Conservation (phyloP, 2,888 invertebrate genomes). For the Microplitis deprimator region DNA sequence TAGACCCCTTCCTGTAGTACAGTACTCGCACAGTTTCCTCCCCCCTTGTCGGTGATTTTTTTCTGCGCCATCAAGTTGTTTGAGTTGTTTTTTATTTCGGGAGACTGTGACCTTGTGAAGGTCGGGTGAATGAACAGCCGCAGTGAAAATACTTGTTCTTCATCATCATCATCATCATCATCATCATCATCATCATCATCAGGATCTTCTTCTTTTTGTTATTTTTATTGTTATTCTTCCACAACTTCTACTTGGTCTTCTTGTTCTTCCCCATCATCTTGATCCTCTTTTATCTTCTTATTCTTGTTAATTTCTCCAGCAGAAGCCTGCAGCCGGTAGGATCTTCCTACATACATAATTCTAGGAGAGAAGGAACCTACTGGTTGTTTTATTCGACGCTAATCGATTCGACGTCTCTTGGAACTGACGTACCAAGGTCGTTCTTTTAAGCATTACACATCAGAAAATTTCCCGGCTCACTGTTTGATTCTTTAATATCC, state of each 20-base stretch:
- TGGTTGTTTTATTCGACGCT: conserved; percentile 41
- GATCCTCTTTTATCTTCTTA: conserved; percentile 25
- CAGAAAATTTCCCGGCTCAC: conserved; percentile 10
- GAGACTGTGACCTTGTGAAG: conserved; percentile 69
- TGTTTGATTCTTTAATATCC: conserved; percentile 14
- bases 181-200: not conserved
- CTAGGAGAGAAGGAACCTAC: conserved; percentile 13
- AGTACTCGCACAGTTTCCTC: conserved; percentile 49
- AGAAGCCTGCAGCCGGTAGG: not conserved
- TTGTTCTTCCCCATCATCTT: not conserved
- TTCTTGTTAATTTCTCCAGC: conserved; percentile 28
- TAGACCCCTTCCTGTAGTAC: conserved; percentile 59
- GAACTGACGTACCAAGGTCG: conserved; percentile 49
- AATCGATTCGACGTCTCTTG: conserved; percentile 51
- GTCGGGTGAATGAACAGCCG: conserved; percentile 70
- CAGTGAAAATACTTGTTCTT: conserved; percentile 21
- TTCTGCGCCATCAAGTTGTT: conserved; percentile 46
- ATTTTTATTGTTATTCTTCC: conserved; percentile 12
- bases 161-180: conserved; percentile 1
- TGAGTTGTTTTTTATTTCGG: conserved; percentile 56
- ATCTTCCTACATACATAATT: conserved; percentile 24
- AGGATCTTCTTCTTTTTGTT: conserved; percentile 26
- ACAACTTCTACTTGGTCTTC: conserved; percentile 7
- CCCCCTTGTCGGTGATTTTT: conserved; percentile 53
- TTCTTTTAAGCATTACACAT: conserved; percentile 24